Conservation (phyloP, 2,113 vertebrate species). For the Chlorocebus sabaeus region DNA sequence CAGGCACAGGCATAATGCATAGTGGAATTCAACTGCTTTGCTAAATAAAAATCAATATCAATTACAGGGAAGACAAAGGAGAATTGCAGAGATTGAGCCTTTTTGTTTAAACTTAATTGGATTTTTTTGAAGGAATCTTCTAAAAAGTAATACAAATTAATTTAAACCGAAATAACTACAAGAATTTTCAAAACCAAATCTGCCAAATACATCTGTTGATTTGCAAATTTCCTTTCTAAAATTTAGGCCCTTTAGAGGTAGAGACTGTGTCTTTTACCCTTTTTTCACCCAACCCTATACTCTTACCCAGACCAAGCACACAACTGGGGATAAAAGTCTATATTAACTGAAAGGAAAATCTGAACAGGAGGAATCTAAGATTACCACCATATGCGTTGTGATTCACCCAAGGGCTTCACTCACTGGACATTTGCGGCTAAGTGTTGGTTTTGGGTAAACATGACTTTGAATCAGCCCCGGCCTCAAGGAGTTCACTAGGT, state of each 20-base stretch:
- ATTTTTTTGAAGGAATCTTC: not conserved
- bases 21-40: not conserved
- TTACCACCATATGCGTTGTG: not conserved
- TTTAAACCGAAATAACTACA: not conserved
- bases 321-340: not conserved
- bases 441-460: not conserved
- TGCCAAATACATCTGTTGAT: not conserved
- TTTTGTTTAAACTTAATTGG: not conserved
- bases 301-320: not conserved
- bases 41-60: slow-evolving; percentile 6
- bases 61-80: not conserved
- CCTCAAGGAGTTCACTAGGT: not conserved
- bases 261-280: not conserved
- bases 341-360: not conserved
- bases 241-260: not conserved
- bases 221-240: not conserved
- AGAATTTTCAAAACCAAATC: not conserved
- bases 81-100: not conserved
- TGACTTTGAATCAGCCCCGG: not conserved
- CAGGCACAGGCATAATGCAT: not conserved
- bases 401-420: not conserved
- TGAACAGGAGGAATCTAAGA: not conserved
- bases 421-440: not conserved
- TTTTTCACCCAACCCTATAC: not conserved
- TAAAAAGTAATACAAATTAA: not conserved